Base-by-base conservation (phyloP, 1,140 invertebrate species). In the Papilio dardanus region DNA sequence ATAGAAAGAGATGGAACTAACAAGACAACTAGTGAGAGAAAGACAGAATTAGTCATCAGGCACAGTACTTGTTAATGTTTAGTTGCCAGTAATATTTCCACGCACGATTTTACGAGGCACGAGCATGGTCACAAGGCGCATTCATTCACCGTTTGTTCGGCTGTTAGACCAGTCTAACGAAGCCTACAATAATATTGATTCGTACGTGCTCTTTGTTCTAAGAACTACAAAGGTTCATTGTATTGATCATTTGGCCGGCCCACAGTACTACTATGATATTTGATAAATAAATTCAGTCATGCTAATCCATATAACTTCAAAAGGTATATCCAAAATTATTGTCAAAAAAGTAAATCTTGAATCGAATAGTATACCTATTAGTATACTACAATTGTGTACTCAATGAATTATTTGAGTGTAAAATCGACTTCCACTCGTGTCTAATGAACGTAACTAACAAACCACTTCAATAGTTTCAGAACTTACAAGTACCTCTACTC, bases 391-490 rank as follows among this genome's bases (percentile, higher is more conserved):
- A 37, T n/a, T n/a, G n/a, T 7, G 7, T 6, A 1, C 42, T 46
- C n/a, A 16, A 19, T n/a, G 42, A 46, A n/a, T 46, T 19, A 54
- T 54, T 54, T 54, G 50, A 54, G 50, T 54, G 50, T 54, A 54
- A 54, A 54, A 12, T 54, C 21, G 50, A 54, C 8, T 54, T 54
- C 50, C 21, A 54, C 50, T 54, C 50, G 19, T 54, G 50, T 54
- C 50, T 54, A 54, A 54, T 54, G 50, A 54, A 54, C 8, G 50
- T 54, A 54, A 54, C 50, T 54, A 24, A 54, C 50, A 54, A 54
- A 54, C 19, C 50, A 54, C 50, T 54, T 54, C 50, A 54, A 24
- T 54, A 54, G 50, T 54, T 54, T 54, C 50, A 54, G 50, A 54
- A 24, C 50, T 21, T 14, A 54, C 50, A 54, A 54, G 50, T 54